Conservation (phyloP, 1,140 invertebrate species). For the Portunus trituberculatus region DNA sequence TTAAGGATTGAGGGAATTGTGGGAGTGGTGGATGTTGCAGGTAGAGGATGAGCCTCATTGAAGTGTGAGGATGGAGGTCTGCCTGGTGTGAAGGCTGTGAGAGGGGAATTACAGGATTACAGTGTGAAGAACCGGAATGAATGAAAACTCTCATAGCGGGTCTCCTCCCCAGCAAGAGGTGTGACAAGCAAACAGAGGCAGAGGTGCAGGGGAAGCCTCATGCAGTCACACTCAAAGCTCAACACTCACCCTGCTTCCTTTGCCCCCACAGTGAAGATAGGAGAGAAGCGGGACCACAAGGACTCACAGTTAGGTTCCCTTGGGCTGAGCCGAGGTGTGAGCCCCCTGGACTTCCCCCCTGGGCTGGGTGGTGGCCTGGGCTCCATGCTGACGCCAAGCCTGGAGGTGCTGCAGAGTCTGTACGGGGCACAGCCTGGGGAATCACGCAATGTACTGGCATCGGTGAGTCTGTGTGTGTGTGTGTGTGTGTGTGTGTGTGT, state of each 20-base stretch:
- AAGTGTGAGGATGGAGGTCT: no score
- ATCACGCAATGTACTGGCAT: slow-evolving; percentile 74
- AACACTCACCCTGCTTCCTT: not conserved
- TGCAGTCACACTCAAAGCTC: not conserved
- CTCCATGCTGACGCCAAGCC: slow-evolving; percentile 69
- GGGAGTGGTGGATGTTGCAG: no score
- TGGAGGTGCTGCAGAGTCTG: slow-evolving; percentile 76
- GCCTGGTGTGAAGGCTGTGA: no score
- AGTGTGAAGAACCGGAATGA: no score
- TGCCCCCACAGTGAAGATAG: slow-evolving; percentile 25
- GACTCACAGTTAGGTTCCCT: slow-evolving; percentile 46
- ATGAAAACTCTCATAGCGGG: no score
- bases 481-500: slow-evolving; percentile 30
- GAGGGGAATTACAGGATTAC: no score
- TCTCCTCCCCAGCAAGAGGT: no score
- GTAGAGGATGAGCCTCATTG: no score
- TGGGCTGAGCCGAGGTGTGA: slow-evolving; percentile 51
- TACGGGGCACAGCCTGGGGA: slow-evolving; percentile 68
- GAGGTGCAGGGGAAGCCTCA: not conserved
- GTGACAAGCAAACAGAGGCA: no score
- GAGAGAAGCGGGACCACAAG: slow-evolving; percentile 67
- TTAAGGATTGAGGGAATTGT: no score
- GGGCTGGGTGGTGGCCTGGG: slow-evolving; percentile 60
- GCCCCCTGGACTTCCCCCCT: slow-evolving; percentile 54
- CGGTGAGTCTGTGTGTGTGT: slow-evolving; percentile 60